Conservation (phyloP, 1,140 invertebrate species). For the Nebria ingens region DNA sequence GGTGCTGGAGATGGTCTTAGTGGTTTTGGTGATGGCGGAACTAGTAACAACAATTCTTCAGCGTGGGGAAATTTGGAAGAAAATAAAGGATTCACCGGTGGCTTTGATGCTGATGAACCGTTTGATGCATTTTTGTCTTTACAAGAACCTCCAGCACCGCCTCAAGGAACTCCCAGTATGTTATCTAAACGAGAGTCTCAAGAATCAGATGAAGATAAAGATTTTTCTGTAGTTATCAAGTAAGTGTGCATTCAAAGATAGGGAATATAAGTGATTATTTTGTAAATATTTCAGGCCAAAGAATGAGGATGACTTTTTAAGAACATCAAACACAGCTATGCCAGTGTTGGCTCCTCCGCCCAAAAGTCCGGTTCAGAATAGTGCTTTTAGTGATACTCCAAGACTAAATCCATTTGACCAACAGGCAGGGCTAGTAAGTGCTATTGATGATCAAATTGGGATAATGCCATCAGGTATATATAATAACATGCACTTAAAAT, state of each 20-base stretch:
- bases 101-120: conserved; percentile 44
- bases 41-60: neutral
- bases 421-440: conserved; percentile 40
- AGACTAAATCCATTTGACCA: conserved; percentile 70
- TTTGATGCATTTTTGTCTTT: conserved; percentile 77
- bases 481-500: conserved; percentile 12
- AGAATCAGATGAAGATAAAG: conserved; percentile 66
- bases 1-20: conserved; percentile 38
- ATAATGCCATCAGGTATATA: conserved; percentile 24
- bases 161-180: conserved; percentile 42
- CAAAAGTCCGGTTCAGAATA: conserved; percentile 40
- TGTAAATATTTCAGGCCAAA: conserved; percentile 45
- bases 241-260: conserved; percentile 33
- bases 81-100: conserved; percentile 48
- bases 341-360: conserved; percentile 67
- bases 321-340: conserved; percentile 34
- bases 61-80: conserved; percentile 10
- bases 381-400: conserved; percentile 40
- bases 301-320: conserved; percentile 26
- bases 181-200: conserved; percentile 53
- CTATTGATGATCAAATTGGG: conserved; percentile 26
- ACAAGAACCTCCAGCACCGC: conserved; percentile 55
- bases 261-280: conserved; percentile 10
- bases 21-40: conserved; percentile 35
- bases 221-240: conserved; percentile 72